Evolutionary conservation across 2,113 vertebrate species (phyloP).

Genomic region (Cettia cetti): DNA sequence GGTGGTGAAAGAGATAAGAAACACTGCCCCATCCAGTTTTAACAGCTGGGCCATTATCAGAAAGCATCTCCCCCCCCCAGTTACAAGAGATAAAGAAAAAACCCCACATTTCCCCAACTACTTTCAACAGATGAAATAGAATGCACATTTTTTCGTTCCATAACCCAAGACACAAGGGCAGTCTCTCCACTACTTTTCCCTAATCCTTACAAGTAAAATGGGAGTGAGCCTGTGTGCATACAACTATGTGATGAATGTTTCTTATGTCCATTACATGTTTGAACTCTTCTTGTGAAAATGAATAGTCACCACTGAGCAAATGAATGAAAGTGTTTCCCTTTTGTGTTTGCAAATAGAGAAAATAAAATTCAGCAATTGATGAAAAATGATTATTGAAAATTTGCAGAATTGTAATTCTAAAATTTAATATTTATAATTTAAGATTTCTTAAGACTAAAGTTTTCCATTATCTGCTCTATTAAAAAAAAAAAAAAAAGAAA

Average conservation of each 20-base stretch:
- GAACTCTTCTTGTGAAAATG: not conserved
- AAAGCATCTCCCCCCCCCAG: no score
- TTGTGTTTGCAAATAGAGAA: not conserved
- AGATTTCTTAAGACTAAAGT: slow-evolving; percentile 55
- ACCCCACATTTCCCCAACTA: no score
- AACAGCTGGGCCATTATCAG: no score
- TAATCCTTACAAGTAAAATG: not conserved
- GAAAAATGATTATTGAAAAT: not conserved
- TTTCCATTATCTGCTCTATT: slow-evolving; percentile 51
- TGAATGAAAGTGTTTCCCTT: not conserved
- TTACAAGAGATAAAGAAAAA: no score
- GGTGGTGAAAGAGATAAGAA: no score
- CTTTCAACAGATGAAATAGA: no score
- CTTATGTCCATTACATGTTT: not conserved
- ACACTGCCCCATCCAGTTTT: no score
- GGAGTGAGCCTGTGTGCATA: not conserved
- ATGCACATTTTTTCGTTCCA: no score
- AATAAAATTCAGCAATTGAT: not conserved
- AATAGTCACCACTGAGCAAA: not conserved
- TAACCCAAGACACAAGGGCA: no score
- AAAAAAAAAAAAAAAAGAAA: not conserved
- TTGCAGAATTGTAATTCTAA: not conserved
- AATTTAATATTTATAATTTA: not conserved
- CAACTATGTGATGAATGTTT: not conserved
- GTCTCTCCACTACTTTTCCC: not conserved